A percentile compares a stretch with the other conserved stretches of the same genome.
These are phyloP conservation scores for Acestrorhynchus altus DNA, from an alignment of 2,797 vertebrate species.

Conservation along the genomic window DNA sequence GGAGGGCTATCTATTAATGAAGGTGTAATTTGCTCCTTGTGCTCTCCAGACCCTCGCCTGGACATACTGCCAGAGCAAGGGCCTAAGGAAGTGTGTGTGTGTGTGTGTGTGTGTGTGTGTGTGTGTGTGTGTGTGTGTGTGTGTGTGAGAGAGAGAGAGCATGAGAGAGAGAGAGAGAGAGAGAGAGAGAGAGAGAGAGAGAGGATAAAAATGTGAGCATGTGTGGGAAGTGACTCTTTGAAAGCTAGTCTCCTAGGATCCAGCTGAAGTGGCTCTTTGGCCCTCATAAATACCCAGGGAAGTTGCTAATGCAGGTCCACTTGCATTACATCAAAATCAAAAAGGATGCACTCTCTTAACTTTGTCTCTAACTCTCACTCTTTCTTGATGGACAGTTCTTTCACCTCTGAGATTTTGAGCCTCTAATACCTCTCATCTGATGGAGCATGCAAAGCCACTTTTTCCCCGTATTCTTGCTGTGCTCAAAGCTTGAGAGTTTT, in stretches of 20 bases:
- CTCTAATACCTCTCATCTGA: constrained; percentile 27
- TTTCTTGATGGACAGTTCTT: constrained; percentile 24
- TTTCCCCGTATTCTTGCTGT: neutral
- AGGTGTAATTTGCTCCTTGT: constrained; percentile 65
- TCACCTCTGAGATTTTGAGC: constrained; percentile 6
- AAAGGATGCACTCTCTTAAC: constrained; percentile 46
- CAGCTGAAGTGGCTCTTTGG: constrained; percentile 57
- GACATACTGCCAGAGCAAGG: constrained; percentile 42
- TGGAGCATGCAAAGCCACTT: constrained; percentile 20
- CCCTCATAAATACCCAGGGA: constrained; percentile 56
- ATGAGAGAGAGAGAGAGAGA: constrained; percentile 8
- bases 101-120: neutral
- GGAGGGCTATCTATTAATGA: constrained; percentile 64
- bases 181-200: constrained; percentile 17
- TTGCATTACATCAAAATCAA: constrained; percentile 59
- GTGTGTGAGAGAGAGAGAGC: neutral
- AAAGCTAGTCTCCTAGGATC: constrained; percentile 54
- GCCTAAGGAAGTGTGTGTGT: constrained; percentile 31
- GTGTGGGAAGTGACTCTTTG: constrained; percentile 49
- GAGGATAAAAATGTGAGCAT: constrained; percentile 26
- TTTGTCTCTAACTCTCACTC: constrained; percentile 3
- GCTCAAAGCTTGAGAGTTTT: neutral
- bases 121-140: constrained; percentile 13
- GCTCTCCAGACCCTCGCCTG: constrained; percentile 57
- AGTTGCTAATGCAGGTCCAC: constrained; percentile 54